Conservation (phyloP, 2,888 invertebrate genomes). For the Hypomecis atomaria region DNA sequence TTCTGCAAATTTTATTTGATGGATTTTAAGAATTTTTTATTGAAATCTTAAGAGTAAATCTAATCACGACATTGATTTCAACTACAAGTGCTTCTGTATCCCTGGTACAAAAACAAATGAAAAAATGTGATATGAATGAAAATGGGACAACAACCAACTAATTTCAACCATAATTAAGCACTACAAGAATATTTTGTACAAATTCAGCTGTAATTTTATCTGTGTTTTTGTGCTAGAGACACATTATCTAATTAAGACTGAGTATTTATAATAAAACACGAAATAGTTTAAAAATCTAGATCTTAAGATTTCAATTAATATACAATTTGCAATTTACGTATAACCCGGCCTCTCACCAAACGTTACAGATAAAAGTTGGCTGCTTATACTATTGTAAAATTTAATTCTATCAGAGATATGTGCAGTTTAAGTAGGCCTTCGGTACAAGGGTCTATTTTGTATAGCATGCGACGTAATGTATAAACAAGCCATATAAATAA, state of each 20-base stretch:
- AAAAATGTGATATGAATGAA: no score
- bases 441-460: slow-evolving; percentile 17
- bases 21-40: not conserved
- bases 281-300: slow-evolving; percentile 3
- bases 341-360: slow-evolving; percentile 14
- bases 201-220: no score
- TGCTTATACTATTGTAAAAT: slow-evolving; percentile 17
- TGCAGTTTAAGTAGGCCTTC: slow-evolving; percentile 25
- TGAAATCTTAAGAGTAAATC: slow-evolving; percentile 16
- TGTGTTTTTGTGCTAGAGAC: no score
- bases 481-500: slow-evolving; percentile 43
- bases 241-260: not conserved
- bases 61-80: slow-evolving; percentile 10
- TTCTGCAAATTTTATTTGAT: not conserved
- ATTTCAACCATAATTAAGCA: no score
- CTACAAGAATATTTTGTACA: no score
- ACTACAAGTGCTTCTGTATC: slow-evolving; percentile 2
- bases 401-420: slow-evolving; percentile 26
- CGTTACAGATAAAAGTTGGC: not conserved
- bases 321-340: slow-evolving; percentile 6
- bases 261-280: slow-evolving; percentile 5
- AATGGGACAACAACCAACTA: no score
- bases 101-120: no score
- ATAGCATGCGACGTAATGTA: slow-evolving; percentile 17
- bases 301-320: slow-evolving; percentile 13